Conservation (phyloP, 2,888 invertebrate species). For the Andricus quercusramuli region DNA sequence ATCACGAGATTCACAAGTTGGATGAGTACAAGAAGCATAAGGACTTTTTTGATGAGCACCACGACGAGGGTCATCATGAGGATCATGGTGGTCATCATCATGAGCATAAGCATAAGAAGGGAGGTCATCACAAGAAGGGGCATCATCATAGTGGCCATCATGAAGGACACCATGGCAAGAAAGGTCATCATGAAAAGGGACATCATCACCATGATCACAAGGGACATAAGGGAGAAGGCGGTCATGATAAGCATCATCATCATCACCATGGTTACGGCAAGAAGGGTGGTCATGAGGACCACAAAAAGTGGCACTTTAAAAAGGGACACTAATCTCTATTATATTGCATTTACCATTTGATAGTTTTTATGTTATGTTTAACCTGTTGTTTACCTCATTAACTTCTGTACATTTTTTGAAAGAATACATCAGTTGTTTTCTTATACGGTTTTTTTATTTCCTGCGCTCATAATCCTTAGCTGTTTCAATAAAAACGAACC, state of each 20-base stretch:
- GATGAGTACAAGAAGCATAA: slow-evolving; percentile 89
- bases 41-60: slow-evolving; percentile 88
- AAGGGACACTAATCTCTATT: slow-evolving; percentile 74
- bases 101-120: slow-evolving; percentile 83
- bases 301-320: slow-evolving; percentile 88
- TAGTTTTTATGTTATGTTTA: slow-evolving; percentile 34
- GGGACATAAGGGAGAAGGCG: slow-evolving; percentile 82
- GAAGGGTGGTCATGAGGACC: slow-evolving; percentile 84
- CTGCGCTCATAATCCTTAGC: not conserved
- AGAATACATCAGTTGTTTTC: slow-evolving; percentile 18
- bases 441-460: not conserved
- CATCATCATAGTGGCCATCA: slow-evolving; percentile 83
- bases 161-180: slow-evolving; percentile 83
- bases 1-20: slow-evolving; percentile 89
- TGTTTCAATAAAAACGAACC: too few relatives aligned
- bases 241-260: slow-evolving; percentile 83
- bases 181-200: slow-evolving; percentile 84
- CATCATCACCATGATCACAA: slow-evolving; percentile 84
- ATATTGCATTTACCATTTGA: slow-evolving; percentile 41
- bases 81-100: slow-evolving; percentile 88
- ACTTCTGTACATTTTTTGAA: slow-evolving; percentile 1
- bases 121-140: slow-evolving; percentile 84
- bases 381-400: slow-evolving; percentile 28
- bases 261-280: slow-evolving; percentile 82
- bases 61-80: slow-evolving; percentile 88